A percentile compares a stretch with the other conserved stretches of the same genome.
Conservation (phyloP, 2,797 vertebrate genomes). For the Orestias chungarensis region DNA sequence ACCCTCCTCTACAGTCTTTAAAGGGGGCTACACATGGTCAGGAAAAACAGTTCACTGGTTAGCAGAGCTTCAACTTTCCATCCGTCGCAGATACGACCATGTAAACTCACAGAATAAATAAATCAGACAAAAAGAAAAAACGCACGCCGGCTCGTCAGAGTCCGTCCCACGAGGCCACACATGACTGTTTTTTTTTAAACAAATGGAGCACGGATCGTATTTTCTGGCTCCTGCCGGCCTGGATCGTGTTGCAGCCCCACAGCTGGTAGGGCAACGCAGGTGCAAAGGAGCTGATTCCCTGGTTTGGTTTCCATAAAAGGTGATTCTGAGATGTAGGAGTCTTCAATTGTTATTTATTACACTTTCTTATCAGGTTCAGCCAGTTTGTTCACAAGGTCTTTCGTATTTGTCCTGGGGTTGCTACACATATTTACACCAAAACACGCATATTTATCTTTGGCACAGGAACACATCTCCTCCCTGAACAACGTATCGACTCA, state of each 20-base stretch:
- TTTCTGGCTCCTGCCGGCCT: constrained; percentile 40
- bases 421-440: background rate
- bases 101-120: constrained; percentile 9
- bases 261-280: constrained; percentile 41
- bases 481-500: background rate
- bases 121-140: constrained; percentile 30
- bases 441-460: background rate
- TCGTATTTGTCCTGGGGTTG: background rate
- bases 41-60: constrained; percentile 8
- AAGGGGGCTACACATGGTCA: constrained; percentile 39
- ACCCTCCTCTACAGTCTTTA: constrained; percentile 31
- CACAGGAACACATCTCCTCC: background rate
- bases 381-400: background rate
- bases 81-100: constrained; percentile 24
- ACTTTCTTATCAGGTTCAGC: background rate
- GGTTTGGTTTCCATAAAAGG: constrained; percentile 33
- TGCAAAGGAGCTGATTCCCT: constrained; percentile 23
- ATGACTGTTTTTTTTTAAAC: constrained; percentile 55
- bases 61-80: constrained; percentile 31
- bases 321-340: background rate
- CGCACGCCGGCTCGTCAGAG: constrained; percentile 1
- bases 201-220: constrained; percentile 27
- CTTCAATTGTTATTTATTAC: background rate
- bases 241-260: constrained; percentile 35
- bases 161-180: constrained; percentile 5